Conservation (phyloP, 2,888 invertebrate genomes). For the Lysandra coridon region DNA sequence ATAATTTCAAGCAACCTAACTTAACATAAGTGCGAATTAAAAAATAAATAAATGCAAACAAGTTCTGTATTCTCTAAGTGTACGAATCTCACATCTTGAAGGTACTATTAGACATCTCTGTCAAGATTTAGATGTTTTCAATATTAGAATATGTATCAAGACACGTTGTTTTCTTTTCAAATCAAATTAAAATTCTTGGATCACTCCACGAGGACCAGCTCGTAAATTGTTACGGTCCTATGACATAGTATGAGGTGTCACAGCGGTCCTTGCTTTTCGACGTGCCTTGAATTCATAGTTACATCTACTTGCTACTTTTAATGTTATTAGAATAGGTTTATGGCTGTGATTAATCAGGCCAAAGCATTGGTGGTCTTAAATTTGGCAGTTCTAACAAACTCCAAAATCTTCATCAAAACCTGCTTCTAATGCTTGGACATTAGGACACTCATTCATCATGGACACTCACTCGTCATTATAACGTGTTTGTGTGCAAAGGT, state of each 20-base stretch:
- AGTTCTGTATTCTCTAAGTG: not conserved
- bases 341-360: not conserved
- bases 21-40: not conserved
- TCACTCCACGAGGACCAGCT: conserved; percentile 49
- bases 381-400: not conserved
- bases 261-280: conserved; percentile 65
- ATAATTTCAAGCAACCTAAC: not conserved
- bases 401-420: not conserved
- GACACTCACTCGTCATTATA: not conserved
- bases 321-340: conserved; percentile 8
- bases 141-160: not conserved
- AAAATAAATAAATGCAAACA: not conserved
- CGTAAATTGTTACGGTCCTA: conserved; percentile 61
- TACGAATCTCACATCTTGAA: not conserved
- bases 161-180: not conserved
- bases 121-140: not conserved
- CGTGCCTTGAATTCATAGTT: conserved; percentile 61
- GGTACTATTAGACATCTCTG: not conserved
- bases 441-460: not conserved
- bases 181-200: conserved; percentile 39
- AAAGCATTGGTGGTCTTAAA: not conserved
- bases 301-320: conserved; percentile 33
- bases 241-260: conserved; percentile 61
- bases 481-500: not conserved
- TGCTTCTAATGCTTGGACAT: conserved; percentile 28